These are phyloP conservation scores for Clavelina lepadiformis DNA, from an alignment of 23 tunicate genomes.

Conservation along the genomic window DNA sequence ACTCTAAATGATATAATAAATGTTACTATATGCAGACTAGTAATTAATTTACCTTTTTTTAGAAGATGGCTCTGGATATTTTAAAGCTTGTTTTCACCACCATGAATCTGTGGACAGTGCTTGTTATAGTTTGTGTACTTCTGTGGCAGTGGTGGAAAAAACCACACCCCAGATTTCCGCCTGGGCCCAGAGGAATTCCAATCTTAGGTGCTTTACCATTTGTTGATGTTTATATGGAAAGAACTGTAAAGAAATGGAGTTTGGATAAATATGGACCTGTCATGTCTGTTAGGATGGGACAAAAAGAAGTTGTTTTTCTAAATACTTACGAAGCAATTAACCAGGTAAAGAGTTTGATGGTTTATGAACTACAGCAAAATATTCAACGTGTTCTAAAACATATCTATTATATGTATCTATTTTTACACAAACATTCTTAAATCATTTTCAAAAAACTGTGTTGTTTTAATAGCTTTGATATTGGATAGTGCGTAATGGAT, in stretches of 20 bases:
- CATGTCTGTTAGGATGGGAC: slow-evolving; percentile 29
- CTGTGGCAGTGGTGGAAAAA: slow-evolving; percentile 14
- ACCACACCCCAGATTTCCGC: slow-evolving; percentile 19
- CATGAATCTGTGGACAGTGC: too few relatives aligned
- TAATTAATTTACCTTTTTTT: too few relatives aligned
- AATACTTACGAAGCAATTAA: slow-evolving; percentile 12
- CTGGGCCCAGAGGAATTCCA: slow-evolving; percentile 41
- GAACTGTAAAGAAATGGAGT: slow-evolving; percentile 10
- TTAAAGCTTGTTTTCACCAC: too few relatives aligned
- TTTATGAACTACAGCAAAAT: background rate
- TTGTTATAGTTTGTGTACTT: background rate
- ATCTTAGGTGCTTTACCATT: slow-evolving; percentile 18
- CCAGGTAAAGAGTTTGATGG: slow-evolving; percentile 4
- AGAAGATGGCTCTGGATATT: too few relatives aligned
- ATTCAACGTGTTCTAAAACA: too few relatives aligned
- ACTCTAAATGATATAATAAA: too few relatives aligned
- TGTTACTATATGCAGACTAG: too few relatives aligned
- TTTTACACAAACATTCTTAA: background rate
- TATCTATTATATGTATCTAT: too few relatives aligned
- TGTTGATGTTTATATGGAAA: slow-evolving; percentile 12
- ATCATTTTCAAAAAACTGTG: background rate
- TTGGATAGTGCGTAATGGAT: background rate
- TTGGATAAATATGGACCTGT: slow-evolving; percentile 18
- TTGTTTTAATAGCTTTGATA: background rate
- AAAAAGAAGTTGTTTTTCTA: slow-evolving; percentile 22